Evolutionary conservation across 2,888 invertebrate species (phyloP).

Genomic region (Brachyptera risi): DNA sequence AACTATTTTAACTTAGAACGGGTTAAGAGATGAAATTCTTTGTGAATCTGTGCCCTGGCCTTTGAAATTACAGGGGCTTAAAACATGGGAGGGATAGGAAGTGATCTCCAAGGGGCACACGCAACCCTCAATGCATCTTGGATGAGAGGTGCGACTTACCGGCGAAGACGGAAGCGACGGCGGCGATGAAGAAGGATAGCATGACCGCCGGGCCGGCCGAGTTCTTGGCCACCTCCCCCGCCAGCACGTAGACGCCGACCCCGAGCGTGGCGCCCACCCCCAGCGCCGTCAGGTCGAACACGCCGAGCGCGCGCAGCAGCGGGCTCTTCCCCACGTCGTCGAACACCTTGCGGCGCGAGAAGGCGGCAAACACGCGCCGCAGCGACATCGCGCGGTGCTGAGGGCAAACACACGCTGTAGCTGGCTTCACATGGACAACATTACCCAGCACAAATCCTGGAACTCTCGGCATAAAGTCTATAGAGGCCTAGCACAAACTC

Average conservation of each 20-base stretch:
- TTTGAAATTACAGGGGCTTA: too few species aligned
- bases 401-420: not conserved
- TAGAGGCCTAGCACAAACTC: too few species aligned
- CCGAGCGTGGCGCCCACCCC: conserved; percentile 49
- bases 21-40: too few species aligned
- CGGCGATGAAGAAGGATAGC: conserved; percentile 53
- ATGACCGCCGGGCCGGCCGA: conserved; percentile 54
- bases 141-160: conserved; percentile 45
- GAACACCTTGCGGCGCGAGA: conserved; percentile 1
- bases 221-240: conserved; percentile 48
- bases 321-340: not conserved
- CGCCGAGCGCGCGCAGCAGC: conserved; percentile 46
- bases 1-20: too few species aligned
- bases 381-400: not conserved
- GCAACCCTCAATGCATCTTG: too few species aligned
- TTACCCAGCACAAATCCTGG: too few species aligned
- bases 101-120: too few species aligned
- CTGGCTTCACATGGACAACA: too few species aligned
- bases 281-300: conserved; percentile 51
- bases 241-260: conserved; percentile 56
- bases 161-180: conserved; percentile 53
- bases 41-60: too few species aligned
- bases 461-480: too few species aligned
- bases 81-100: too few species aligned
- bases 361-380: not conserved